Percentiles rank a stretch among this genome's conserved stretches.
phyloP scores from a whole-genome alignment of 2,888 invertebrate species.

The Acanthacorydalis orientalis region DNA sequence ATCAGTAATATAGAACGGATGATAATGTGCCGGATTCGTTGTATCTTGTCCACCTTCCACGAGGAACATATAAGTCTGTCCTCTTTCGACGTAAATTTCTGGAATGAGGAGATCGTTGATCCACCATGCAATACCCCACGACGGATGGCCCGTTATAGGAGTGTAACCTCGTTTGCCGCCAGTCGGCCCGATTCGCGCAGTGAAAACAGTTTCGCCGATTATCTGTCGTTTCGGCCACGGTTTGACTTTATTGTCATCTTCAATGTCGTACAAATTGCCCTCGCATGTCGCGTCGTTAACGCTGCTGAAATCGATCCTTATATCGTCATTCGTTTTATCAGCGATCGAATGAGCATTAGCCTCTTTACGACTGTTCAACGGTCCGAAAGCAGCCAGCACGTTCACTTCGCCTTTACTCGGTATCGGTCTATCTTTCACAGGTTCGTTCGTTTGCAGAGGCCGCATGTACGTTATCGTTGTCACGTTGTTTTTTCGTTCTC shows the following conservation, averaged over 20 bases:
- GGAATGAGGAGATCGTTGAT: slow-evolving; percentile 81
- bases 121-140: slow-evolving; percentile 88
- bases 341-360: slow-evolving; percentile 67
- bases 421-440: slow-evolving; percentile 52
- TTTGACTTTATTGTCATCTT: slow-evolving; percentile 37
- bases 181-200: slow-evolving; percentile 68
- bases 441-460: slow-evolving; percentile 59
- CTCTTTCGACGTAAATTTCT: slow-evolving; percentile 73
- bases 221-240: slow-evolving; percentile 55
- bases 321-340: slow-evolving; percentile 54
- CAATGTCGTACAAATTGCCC: slow-evolving; percentile 42
- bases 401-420: slow-evolving; percentile 50
- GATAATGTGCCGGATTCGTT: slow-evolving; percentile 67
- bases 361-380: slow-evolving; percentile 59
- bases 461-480: slow-evolving; percentile 66
- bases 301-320: slow-evolving; percentile 60
- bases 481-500: slow-evolving; percentile 60
- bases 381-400: slow-evolving; percentile 78
- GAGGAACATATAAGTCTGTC: slow-evolving; percentile 68
- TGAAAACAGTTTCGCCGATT: slow-evolving; percentile 44
- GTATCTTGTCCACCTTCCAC: slow-evolving; percentile 75
- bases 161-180: slow-evolving; percentile 68
- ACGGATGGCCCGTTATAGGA: slow-evolving; percentile 61
- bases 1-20: slow-evolving; percentile 83
- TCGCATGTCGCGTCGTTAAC: slow-evolving; percentile 58